Base-by-base conservation (phyloP, 2,113 vertebrate genomes). In the Malurus cyaneus region DNA sequence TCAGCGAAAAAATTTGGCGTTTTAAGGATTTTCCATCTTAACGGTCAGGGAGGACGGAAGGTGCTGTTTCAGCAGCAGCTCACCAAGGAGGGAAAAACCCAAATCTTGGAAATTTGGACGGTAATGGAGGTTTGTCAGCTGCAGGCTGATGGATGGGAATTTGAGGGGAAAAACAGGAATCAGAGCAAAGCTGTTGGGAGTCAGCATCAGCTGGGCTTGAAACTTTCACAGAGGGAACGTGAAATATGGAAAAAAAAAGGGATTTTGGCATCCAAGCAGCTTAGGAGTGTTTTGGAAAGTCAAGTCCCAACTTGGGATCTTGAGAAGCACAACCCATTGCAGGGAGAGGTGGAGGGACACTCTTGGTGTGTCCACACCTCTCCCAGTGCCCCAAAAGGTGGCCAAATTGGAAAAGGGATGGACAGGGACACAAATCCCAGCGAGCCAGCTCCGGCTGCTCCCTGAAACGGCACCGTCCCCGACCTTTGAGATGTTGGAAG, bases 401-500 rank as follows among this genome's bases (percentile, higher is more conserved):
- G 42, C 11, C 7, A 19, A 8, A 42, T 0, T 5, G 8, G 61
- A 31, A 5, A 44, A 14, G 16, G 0, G 4, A 36, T 1, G 12
- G 39, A 18, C 3, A 17, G 23, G 53, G 56, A 29, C 25, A 24
- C 41, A 15, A 67, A 67, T 1, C 26, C 4, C 36, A 47, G 28
- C 1, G 1, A 4, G 34, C 2, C 21, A 9, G 24, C 79, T 54
- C 26, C 0, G 16, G 46, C 6, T 11, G 8, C 47, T 7, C 11
- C 92, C 92, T n/a, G 61, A n/a, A 74, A 74, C 3, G 15, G 44
- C 34, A 91, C 95, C 93, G 71, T 60, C 80, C 92, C 42, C 39
- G 95, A 97, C 96, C 90, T 96, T 97, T 97, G 80, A 96, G 92
- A 97, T 92, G 94, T 59, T 42, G n/a, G 17, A 19, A 36, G 73